Base-by-base conservation (phyloP, 2,113 vertebrate species). In the Callipepla californica region DNA sequence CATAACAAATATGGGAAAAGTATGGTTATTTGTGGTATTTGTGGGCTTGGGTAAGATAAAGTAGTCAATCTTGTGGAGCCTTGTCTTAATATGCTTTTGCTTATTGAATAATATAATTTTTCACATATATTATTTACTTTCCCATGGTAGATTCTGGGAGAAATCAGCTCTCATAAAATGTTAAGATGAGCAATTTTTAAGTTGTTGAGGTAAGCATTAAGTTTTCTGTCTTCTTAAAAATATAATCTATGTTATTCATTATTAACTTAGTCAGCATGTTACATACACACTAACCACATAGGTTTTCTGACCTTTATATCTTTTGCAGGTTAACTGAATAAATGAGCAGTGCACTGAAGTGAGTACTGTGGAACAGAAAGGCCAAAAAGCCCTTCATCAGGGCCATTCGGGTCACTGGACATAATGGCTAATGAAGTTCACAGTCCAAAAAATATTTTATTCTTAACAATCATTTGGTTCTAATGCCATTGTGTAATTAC, bases 271-370 rank as follows among this genome's bases (percentile, higher is more conserved):
- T n/a, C 18, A 47, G 34, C 23, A 10, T 63, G 22, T 58, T 89
- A 50, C 32, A 3, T 68, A 44, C 9, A 53, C 30, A 20, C 34
- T 66, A 90, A 81, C 18, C 16, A 73, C 30, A 22, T 11, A 45
- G 80, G 48, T 36, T 79, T 81, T 65, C 94, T 90, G 17, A n/a
- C 48, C 15, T 93, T 95, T 89, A 77, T 36, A 44, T 79, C 34
- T 92, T 84, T 86, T 79, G 40, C 67, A 88, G 47, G 50, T 87
- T 86, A 86, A 69, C 65, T 50, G 58, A 87, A 88, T 88, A 91
- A 90, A 91, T 58, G 85, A 95, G 58, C 34, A 92, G 75, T 68
- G 84, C 88, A 77, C 34, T 85, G 34, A 86, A 85, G 47, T 63
- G 18, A 73, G 9, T 58, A 38, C 1, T 76, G 53, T 63, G 40